A percentile compares a stretch with the other conserved stretches of the same genome.
phyloP scores from a whole-genome alignment of 2,888 invertebrate genomes.

The Alentia gelatinosa region DNA sequence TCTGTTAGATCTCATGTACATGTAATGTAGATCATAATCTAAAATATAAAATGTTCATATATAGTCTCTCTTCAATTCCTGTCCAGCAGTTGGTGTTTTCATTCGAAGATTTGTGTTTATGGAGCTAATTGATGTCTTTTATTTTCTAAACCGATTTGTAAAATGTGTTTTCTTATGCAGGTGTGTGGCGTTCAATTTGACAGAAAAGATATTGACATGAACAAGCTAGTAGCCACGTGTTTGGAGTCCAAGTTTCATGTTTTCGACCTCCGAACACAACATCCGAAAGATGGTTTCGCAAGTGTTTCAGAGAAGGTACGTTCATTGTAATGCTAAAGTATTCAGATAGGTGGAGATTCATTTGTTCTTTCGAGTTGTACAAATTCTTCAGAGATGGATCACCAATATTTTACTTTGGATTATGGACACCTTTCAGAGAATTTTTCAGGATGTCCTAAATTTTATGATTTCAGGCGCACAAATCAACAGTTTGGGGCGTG shows the following conservation, averaged over 20 bases:
- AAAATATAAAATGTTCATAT: too few species aligned
- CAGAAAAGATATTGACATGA: conserved; percentile 95
- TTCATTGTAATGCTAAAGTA: too few species aligned
- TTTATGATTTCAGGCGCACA: conserved; percentile 81
- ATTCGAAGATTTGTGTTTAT: too few species aligned
- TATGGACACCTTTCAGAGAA: too few species aligned
- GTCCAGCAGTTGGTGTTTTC: too few species aligned
- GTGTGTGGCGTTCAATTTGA: conserved; percentile 93
- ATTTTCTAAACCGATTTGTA: too few species aligned
- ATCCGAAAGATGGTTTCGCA: conserved; percentile 92
- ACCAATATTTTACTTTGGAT: neutral
- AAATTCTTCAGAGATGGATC: neutral
- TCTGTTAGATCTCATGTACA: too few species aligned
- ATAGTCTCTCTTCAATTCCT: too few species aligned
- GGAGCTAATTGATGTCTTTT: too few species aligned
- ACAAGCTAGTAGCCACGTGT: conserved; percentile 94
- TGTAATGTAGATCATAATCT: too few species aligned
- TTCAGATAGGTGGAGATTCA: too few species aligned
- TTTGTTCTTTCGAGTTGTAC: neutral
- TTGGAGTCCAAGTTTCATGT: conserved; percentile 94
- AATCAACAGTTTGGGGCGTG: conserved; percentile 93
- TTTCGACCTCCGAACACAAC: conserved; percentile 93
- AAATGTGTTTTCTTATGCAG: too few species aligned
- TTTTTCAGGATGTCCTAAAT: neutral
- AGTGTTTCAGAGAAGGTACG: conserved; percentile 83